Evolutionary conservation across 2,888 invertebrate species (phyloP), one percentile per base, ranked within the genome.

Genomic region (Amblyjoppa proteus): DNA sequence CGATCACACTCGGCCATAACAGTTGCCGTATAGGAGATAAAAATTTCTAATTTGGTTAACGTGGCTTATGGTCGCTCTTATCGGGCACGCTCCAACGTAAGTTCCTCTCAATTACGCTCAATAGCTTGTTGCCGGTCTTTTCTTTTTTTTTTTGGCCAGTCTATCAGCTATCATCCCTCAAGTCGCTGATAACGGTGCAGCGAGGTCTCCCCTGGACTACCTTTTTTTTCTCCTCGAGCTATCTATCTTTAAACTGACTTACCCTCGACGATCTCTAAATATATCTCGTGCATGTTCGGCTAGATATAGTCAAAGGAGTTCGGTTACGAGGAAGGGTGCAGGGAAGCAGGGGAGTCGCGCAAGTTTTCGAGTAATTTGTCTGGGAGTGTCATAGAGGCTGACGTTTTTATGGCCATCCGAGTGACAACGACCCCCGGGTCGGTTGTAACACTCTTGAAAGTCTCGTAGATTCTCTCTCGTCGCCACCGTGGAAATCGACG

Each of bases 331-430:
- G 45, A 69, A 1, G 3, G 49, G 51, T 41, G 41, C 41, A 41
- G 41, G 45, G 16, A 4, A 13, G 45, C 45, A 16, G 69, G n/a
- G 41, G 49, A 66, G 49, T 49, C 64, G 58, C 28, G 41, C 56
- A 56, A 73, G 41, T 82, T 86, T 74, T 84, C 69, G 75, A 76
- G 76, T 76, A 79, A 84, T 86, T 86, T 84, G 84, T 86, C 82
- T 76, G 69, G 34, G 41, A 71, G 79, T 84, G 82, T 84, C 84
- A 82, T 61, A 56, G 49, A 68, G 45, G 41, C 80, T 76, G 85
- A 86, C 83, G 56, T 83, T 86, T 86, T 86, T 86, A 86, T 86
- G 80, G 28, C 69, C 69, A 68, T 81, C 69, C 80, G 77, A 86
- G 85, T 80, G 83, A 77, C 85, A 83, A 83, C 85, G 77, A 53